Evolutionary conservation across 2,113 vertebrate species (phyloP).

Genomic region (Strix uralensis): DNA sequence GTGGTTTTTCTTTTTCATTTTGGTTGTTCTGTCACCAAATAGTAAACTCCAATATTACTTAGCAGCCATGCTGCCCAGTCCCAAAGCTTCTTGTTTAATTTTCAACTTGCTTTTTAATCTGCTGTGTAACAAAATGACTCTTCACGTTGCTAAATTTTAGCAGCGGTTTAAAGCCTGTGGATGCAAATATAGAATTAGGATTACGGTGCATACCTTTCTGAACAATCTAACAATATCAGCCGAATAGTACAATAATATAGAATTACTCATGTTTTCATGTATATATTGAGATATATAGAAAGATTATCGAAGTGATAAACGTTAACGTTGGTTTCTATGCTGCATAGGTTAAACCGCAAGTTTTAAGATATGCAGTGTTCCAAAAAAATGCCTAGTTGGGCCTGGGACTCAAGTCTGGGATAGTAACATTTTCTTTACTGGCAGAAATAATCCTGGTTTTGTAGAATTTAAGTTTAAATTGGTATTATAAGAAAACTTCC

Average conservation of each 20-base stretch:
- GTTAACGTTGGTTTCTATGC: background rate
- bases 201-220: background rate
- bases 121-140: background rate
- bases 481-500: background rate
- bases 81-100: background rate
- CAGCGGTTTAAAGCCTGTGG: background rate
- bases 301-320: background rate
- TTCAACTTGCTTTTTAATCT: background rate
- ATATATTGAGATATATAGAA: background rate
- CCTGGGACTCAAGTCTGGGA: background rate
- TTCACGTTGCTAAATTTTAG: background rate
- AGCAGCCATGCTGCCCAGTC: background rate
- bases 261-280: background rate
- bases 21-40: background rate
- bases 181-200: background rate
- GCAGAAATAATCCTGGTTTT: background rate
- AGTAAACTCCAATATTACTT: background rate
- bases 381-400: background rate
- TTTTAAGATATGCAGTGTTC: accelerated
- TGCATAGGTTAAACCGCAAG: background rate
- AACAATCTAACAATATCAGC: background rate
- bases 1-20: background rate
- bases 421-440: background rate
- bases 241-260: background rate
- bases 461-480: background rate